These are phyloP conservation scores for Ooceraea biroi DNA, from an alignment of 1,140 invertebrate genomes.

Conservation along the genomic window DNA sequence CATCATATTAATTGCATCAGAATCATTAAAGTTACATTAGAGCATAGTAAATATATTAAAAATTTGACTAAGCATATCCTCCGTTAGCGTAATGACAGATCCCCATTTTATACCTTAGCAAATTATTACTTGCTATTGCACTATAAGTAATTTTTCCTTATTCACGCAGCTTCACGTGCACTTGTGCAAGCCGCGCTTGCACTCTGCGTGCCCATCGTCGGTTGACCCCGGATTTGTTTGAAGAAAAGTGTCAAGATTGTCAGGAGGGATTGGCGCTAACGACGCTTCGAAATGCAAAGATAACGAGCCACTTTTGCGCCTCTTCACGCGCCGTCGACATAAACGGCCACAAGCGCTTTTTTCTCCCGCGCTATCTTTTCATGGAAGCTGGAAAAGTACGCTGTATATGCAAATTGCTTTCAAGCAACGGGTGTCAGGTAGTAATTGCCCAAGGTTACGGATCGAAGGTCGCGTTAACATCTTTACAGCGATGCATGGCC, in stretches of 20 bases:
- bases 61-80: not conserved
- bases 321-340: slow-evolving; percentile 62
- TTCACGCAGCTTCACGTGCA: not conserved
- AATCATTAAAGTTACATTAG: too few species aligned
- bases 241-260: slow-evolving; percentile 63
- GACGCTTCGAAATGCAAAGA: slow-evolving; percentile 64
- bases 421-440: slow-evolving; percentile 68
- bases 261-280: slow-evolving; percentile 70
- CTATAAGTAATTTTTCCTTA: slow-evolving; percentile 1
- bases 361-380: slow-evolving; percentile 49
- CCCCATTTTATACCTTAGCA: not conserved
- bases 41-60: not conserved
- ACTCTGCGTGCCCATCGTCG: slow-evolving; percentile 14
- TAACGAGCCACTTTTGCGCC: slow-evolving; percentile 73
- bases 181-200: not conserved
- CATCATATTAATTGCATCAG: too few species aligned
- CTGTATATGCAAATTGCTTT: slow-evolving; percentile 71
- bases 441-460: slow-evolving; percentile 70
- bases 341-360: slow-evolving; percentile 61
- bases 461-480: slow-evolving; percentile 71
- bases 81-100: slow-evolving; percentile 15
- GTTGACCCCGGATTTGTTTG: slow-evolving; percentile 65
- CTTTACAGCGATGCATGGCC: slow-evolving; percentile 48
- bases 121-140: slow-evolving; percentile 17
- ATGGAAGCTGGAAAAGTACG: slow-evolving; percentile 59